Percentiles rank a stretch among this genome's conserved stretches.
Evolutionary conservation across 2,113 vertebrate genomes (phyloP).

Genomic region (Bagarius yarrelli): DNA sequence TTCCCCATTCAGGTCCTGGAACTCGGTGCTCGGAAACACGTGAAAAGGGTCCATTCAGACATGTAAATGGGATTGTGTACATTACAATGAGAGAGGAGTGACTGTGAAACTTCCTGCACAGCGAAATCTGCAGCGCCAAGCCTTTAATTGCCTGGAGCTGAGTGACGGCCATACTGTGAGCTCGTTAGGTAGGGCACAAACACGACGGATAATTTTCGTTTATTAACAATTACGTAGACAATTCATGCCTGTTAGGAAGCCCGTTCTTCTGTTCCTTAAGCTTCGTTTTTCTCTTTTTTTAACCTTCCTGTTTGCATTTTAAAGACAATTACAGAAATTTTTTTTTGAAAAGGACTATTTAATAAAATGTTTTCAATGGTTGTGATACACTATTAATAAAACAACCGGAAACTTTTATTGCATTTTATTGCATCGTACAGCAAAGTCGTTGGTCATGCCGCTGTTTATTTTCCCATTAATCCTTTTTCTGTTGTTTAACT

Average conservation of each 20-base stretch:
- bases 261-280: background rate
- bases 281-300: slow-evolving; percentile 13
- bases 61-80: slow-evolving; percentile 85
- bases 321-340: background rate
- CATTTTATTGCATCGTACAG: slow-evolving; percentile 18
- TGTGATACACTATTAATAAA: slow-evolving; percentile 17
- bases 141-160: slow-evolving; percentile 79
- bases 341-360: background rate
- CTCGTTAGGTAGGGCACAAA: slow-evolving; percentile 67
- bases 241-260: slow-evolving; percentile 2
- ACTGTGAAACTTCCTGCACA: slow-evolving; percentile 86
- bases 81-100: slow-evolving; percentile 89
- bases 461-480: slow-evolving; percentile 32
- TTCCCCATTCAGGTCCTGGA: slow-evolving; percentile 75
- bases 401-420: slow-evolving; percentile 18
- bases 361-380: slow-evolving; percentile 14
- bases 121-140: slow-evolving; percentile 77
- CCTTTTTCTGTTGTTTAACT: slow-evolving; percentile 23
- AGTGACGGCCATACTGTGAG: slow-evolving; percentile 80
- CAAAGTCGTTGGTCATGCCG: background rate
- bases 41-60: slow-evolving; percentile 91
- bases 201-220: slow-evolving; percentile 44
- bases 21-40: slow-evolving; percentile 80
- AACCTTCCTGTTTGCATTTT: slow-evolving; percentile 15
- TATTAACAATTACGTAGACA: slow-evolving; percentile 43